These are phyloP conservation scores for Eretmocerus hayati DNA, from an alignment of 2,888 invertebrate species.

Conservation along the genomic window DNA sequence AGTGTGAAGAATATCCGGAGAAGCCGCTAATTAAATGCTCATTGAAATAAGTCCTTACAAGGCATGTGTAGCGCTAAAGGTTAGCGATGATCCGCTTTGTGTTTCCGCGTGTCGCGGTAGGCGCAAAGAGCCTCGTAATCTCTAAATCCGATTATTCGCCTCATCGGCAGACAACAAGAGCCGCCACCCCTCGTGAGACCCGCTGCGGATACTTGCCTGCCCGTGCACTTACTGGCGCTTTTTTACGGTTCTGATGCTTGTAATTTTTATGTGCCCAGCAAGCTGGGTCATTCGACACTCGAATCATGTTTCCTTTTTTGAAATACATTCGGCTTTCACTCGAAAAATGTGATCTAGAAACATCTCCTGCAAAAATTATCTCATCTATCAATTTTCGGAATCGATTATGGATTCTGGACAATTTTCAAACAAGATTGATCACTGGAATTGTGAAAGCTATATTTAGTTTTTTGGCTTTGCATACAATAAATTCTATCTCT, in stretches of 20 bases:
- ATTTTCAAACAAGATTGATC: too few relatives aligned
- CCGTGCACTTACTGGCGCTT: constrained; percentile 1
- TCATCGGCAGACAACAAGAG: constrained; percentile 33
- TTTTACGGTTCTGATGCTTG: constrained; percentile 21
- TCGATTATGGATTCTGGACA: too few relatives aligned
- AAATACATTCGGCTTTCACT: too few relatives aligned
- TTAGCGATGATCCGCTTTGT: constrained; percentile 18
- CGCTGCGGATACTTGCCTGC: constrained; percentile 14
- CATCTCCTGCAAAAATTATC: too few relatives aligned
- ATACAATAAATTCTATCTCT: too few relatives aligned
- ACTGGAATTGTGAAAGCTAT: too few relatives aligned
- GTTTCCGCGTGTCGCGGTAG: constrained; percentile 27
- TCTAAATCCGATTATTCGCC: constrained; percentile 45
- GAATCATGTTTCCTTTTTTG: too few relatives aligned
- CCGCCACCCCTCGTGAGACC: constrained; percentile 17
- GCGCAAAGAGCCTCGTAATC: constrained; percentile 39
- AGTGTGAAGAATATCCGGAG: background rate
- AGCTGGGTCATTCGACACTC: too few relatives aligned
- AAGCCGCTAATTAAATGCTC: background rate
- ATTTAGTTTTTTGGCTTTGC: too few relatives aligned
- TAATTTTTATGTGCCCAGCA: too few relatives aligned
- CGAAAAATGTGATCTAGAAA: too few relatives aligned
- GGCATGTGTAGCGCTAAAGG: constrained; percentile 4
- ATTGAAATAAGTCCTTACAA: background rate
- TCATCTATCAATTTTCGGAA: too few relatives aligned